These are phyloP conservation scores for Vultur gryphus DNA, from an alignment of 2,797 vertebrate species.

Conservation along the genomic window DNA sequence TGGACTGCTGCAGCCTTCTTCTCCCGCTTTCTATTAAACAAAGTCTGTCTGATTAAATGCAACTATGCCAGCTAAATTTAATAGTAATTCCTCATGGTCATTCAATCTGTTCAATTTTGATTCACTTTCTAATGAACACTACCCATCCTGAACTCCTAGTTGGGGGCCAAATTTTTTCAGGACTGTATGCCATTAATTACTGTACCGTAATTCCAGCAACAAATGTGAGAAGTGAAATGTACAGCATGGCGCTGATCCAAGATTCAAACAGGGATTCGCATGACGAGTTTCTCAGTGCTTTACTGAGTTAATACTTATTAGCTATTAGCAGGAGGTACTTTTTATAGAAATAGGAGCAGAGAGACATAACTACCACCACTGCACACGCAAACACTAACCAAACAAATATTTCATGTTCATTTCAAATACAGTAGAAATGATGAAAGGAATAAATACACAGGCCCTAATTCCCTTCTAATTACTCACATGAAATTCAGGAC, in stretches of 20 bases:
- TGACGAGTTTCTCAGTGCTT: neutral
- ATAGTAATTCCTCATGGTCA: neutral
- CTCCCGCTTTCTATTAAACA: neutral
- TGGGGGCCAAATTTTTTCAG: neutral
- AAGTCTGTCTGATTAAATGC: neutral
- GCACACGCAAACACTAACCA: neutral
- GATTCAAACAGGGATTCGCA: neutral
- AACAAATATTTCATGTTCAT: neutral
- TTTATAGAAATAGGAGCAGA: neutral
- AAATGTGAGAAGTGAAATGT: neutral
- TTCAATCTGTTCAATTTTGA: neutral
- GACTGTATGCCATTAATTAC: neutral
- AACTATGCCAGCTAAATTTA: neutral
- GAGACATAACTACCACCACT: neutral
- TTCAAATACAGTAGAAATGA: neutral
- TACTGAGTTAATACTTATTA: neutral
- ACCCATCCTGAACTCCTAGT: fast-evolving
- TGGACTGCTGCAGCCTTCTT: neutral
- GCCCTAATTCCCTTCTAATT: neutral
- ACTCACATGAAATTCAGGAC: neutral
- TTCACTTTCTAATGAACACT: neutral
- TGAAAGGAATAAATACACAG: neutral
- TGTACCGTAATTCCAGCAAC: neutral
- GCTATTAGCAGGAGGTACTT: neutral
- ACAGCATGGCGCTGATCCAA: fast-evolving